Evolutionary conservation across 2,113 vertebrate species (phyloP), one percentile per base, ranked within the genome.

Genomic region (Pithys albifrons): DNA sequence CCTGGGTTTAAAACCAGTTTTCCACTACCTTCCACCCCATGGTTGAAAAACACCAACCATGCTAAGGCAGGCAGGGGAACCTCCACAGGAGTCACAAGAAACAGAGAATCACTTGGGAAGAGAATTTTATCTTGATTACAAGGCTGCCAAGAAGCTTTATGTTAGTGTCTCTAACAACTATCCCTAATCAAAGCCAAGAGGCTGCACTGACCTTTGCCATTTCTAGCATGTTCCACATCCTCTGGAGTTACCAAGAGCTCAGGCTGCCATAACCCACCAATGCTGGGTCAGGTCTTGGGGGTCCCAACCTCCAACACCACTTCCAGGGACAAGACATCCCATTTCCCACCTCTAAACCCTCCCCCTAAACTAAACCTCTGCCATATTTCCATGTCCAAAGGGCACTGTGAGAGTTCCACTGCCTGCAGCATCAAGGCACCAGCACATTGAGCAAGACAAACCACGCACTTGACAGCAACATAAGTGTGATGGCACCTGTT

Each of bases 351-450:
- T 33, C 43, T 10, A 10, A 58, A 10, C 5, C 39, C 45, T 54
- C 3, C 2, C 37, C 8, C 12, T 6, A 27, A 15, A 51, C 11
- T 25, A 31, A 81, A 71, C 5, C 39, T 48, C 48, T 33, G 79
- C 45, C 20, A 0, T 2, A 11, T 51, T 27, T 15, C 54, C 35
- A 46, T 2, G 2, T 19, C 33, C 64, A 55, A 16, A 59, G 35
- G 49, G 39, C 16, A 6, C 54, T 3, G 11, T 0, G 1, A 66
- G 61, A 62, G 59, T 5, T 24, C 11, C 0, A 0, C 29, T 33
- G 25, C 39, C 85, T 33, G 29, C 20, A 24, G 66, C 74, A 29
- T 5, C 29, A 2, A 29, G 52, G 19, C 19, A 48, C 28, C 58
- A 18, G 19, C 4, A 29, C 33, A 67, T 7, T 13, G 29, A 17